Conservation (phyloP, 2,797 vertebrate genomes). For the Gymnocypris eckloni region DNA sequence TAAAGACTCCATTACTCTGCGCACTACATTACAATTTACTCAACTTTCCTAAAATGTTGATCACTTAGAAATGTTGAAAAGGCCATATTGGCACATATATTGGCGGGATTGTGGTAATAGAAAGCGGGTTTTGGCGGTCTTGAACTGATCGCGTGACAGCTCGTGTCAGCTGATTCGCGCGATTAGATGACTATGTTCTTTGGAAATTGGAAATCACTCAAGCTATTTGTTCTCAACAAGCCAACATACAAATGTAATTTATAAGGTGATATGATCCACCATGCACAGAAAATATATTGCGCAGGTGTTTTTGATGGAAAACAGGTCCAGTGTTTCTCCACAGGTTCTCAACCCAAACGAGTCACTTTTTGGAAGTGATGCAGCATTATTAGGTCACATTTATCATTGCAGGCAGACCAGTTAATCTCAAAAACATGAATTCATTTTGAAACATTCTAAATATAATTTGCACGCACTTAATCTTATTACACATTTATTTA, state of each 20-base stretch:
- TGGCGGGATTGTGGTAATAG: background rate
- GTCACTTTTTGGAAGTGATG: background rate
- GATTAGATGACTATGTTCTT: constrained; percentile 65
- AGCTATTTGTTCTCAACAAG: constrained; percentile 58
- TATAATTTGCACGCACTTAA: background rate
- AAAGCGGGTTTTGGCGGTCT: constrained; percentile 27
- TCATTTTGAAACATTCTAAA: background rate
- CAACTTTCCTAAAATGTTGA: background rate
- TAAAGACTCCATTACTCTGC: background rate
- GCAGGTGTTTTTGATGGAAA: constrained; percentile 5
- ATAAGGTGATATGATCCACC: constrained; percentile 60
- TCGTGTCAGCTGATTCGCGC: constrained; percentile 57
- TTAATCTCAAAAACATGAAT: background rate
- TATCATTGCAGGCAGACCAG: background rate
- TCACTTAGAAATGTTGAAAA: background rate
- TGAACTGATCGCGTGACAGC: constrained; percentile 45
- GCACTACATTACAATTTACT: background rate
- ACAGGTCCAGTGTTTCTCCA: constrained; percentile 7
- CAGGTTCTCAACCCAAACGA: constrained; percentile 8
- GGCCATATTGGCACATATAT: background rate
- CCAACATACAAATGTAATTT: constrained; percentile 65
- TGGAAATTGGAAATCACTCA: constrained; percentile 71
- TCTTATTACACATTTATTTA: background rate
- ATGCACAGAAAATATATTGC: constrained; percentile 2
- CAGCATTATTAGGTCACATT: background rate